Percentiles rank a stretch among this genome's conserved stretches.
Evolutionary conservation across 2,797 vertebrate genomes (phyloP).

Genomic region (Sitta carolinensis): DNA sequence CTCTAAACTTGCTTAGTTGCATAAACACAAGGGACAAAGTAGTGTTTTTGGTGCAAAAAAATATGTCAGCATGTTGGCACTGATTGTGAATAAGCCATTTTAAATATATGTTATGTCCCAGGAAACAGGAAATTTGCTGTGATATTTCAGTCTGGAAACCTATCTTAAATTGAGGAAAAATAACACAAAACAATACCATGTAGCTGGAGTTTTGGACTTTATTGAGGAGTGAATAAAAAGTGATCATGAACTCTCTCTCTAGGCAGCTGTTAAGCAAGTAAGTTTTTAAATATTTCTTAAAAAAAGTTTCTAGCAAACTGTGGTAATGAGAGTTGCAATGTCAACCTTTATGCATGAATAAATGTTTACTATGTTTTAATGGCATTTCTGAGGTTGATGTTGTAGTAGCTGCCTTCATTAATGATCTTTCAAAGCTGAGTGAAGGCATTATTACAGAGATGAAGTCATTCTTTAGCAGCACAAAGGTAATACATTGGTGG

Average conservation of each 20-base stretch:
- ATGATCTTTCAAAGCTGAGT: neutral
- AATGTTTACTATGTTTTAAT: neutral
- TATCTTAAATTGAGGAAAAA: neutral
- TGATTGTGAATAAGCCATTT: neutral
- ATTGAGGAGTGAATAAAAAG: neutral
- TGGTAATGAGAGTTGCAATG: neutral
- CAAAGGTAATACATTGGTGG: neutral
- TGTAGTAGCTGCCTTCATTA: neutral
- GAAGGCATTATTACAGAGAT: neutral
- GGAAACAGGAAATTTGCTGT: neutral
- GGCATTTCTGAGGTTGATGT: neutral
- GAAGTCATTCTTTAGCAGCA: neutral
- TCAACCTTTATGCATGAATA: neutral
- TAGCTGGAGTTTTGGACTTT: neutral
- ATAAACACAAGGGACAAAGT: neutral
- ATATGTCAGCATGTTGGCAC: neutral
- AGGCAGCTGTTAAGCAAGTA: neutral
- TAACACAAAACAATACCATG: neutral
- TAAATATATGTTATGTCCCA: neutral
- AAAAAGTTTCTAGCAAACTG: neutral
- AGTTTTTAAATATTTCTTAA: neutral
- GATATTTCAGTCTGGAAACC: neutral
- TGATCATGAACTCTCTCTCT: neutral
- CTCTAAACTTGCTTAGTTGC: neutral
- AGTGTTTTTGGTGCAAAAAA: constrained; percentile 3